These are phyloP conservation scores for Crenichthys baileyi DNA, from an alignment of 2,797 vertebrate genomes.

Conservation along the genomic window DNA sequence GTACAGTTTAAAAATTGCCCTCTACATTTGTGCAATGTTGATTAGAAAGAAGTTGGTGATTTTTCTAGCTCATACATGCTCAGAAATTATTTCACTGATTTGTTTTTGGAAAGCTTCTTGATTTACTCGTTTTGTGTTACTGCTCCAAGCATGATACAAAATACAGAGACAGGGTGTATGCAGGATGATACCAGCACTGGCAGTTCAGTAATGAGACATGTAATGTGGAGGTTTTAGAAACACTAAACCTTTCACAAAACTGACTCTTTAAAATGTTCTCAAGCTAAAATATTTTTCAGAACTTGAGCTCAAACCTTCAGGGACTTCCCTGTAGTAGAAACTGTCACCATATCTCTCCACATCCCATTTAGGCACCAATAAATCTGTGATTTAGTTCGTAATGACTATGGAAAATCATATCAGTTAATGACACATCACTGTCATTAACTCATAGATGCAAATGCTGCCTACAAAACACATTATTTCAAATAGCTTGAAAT, in stretches of 20 bases:
- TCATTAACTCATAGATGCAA: slow-evolving; percentile 82
- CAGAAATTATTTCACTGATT: too few relatives aligned
- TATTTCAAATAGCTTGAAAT: slow-evolving; percentile 80
- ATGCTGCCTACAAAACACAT: slow-evolving; percentile 75
- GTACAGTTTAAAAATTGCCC: too few relatives aligned
- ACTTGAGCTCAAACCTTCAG: slow-evolving; percentile 20
- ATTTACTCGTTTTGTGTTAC: too few relatives aligned
- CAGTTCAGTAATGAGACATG: too few relatives aligned
- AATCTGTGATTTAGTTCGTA: slow-evolving; percentile 63
- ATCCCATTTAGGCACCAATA: slow-evolving; percentile 48
- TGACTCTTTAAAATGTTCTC: slow-evolving; percentile 17
- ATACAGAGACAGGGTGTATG: too few relatives aligned
- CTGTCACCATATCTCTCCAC: slow-evolving; percentile 46
- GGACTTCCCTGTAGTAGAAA: slow-evolving; percentile 14
- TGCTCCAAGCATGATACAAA: too few relatives aligned
- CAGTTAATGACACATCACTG: slow-evolving; percentile 84
- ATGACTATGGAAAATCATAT: slow-evolving; percentile 76
- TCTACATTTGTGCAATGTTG: too few relatives aligned
- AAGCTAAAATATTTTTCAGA: slow-evolving; percentile 2
- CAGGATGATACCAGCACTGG: too few relatives aligned
- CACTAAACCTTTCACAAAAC: slow-evolving; percentile 8
- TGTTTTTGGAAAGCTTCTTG: too few relatives aligned
- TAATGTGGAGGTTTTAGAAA: background rate
- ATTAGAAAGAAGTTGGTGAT: too few relatives aligned
- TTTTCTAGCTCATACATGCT: too few relatives aligned